phyloP scores from a whole-genome alignment of 2,113 vertebrate species.

The Peucedramus taeniatus region DNA sequence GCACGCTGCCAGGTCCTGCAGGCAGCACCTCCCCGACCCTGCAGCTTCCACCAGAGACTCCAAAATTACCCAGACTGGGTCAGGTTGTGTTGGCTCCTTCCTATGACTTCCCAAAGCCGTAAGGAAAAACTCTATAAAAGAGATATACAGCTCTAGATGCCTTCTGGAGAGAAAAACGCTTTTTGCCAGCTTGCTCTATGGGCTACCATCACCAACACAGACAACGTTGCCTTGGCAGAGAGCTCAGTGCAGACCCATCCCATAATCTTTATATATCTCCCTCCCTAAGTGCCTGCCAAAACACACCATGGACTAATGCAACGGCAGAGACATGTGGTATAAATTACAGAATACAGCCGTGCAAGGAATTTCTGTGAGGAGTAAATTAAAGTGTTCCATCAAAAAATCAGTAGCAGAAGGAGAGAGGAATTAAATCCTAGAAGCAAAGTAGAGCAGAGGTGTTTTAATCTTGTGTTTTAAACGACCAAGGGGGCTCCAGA shows the following conservation, averaged over 20 bases:
- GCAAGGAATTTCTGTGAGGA: constrained; percentile 30
- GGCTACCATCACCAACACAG: background rate
- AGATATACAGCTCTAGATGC: background rate
- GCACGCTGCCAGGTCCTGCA: background rate
- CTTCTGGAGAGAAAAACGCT: background rate
- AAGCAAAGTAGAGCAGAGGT: constrained; percentile 13
- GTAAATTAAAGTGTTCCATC: constrained; percentile 55
- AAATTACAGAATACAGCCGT: constrained; percentile 18
- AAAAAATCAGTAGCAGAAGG: constrained; percentile 51
- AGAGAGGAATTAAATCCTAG: constrained; percentile 13
- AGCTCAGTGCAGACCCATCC: background rate
- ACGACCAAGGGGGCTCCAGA: background rate
- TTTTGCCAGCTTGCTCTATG: background rate
- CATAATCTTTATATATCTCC: constrained; percentile 47
- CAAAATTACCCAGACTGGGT: background rate
- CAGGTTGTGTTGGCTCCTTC: background rate
- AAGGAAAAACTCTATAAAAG: background rate
- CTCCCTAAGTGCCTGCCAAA: constrained; percentile 36
- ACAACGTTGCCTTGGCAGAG: background rate
- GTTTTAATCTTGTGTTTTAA: constrained; percentile 25
- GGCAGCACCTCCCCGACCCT: background rate
- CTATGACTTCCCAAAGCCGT: background rate
- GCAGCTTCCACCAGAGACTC: background rate
- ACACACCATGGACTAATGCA: background rate
- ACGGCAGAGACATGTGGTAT: background rate